Conservation (phyloP, 1,140 invertebrate species). For the Lordiphosa stackelbergi region DNA sequence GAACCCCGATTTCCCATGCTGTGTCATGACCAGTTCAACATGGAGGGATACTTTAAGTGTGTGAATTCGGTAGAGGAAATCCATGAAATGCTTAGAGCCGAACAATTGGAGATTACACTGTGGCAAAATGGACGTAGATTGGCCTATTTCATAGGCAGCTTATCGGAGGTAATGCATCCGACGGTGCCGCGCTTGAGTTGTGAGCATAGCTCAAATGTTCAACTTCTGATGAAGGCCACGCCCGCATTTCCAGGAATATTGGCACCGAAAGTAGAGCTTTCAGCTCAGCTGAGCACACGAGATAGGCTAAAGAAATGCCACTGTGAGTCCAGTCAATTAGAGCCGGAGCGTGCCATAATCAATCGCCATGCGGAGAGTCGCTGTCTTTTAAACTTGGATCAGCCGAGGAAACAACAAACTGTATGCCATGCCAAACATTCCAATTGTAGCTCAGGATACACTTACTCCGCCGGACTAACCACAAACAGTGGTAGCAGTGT, state of each 20-base stretch:
- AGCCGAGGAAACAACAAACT: conserved; percentile 46
- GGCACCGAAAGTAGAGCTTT: conserved; percentile 66
- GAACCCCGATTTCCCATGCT: conserved; percentile 71
- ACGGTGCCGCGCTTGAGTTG: conserved; percentile 53
- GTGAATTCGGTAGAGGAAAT: conserved; percentile 46
- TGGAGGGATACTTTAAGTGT: conserved; percentile 70
- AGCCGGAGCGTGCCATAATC: neutral
- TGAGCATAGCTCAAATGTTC: conserved; percentile 52
- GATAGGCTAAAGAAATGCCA: conserved; percentile 36
- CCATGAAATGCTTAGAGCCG: conserved; percentile 46
- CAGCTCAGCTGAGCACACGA: conserved; percentile 38
- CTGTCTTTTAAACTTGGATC: conserved; percentile 33
- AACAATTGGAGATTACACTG: conserved; percentile 64
- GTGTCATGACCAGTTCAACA: conserved; percentile 67
- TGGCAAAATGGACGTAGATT: conserved; percentile 72
- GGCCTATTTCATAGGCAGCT: conserved; percentile 58
- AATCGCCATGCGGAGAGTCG: conserved; percentile 47
- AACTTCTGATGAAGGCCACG: conserved; percentile 71
- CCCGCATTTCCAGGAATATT: conserved; percentile 68
- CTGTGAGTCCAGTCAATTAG: neutral
- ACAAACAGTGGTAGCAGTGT: conserved; percentile 1
- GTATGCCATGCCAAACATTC: conserved; percentile 52
- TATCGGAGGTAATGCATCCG: conserved; percentile 61
- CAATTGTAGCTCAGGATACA: conserved; percentile 23
- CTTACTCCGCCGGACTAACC: neutral